Evolutionary conservation across 2,797 vertebrate species (phyloP), one percentile per base, ranked within the genome.

Genomic region (Botia almorhae): DNA sequence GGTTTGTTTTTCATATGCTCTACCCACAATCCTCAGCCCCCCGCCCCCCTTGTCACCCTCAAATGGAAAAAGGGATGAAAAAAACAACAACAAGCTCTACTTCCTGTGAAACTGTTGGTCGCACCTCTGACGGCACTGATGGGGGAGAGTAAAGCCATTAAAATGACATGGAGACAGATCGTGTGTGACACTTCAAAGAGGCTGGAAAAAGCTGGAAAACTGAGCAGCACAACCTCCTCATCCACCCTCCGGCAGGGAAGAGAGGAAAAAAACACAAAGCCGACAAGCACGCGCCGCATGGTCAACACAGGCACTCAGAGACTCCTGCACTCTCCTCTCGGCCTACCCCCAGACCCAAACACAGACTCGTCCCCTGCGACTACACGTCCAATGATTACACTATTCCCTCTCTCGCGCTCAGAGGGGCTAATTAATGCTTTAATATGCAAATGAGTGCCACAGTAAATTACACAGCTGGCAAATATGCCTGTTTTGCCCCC

Each of bases 351-450:
- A 87, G 89, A 87, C 82, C 88, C 85, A 84, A 90, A 89, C 83
- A 84, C 82, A 81, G 82, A 77, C 39, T 76, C 74, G 46, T 82
- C 83, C 85, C 85, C 83, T 73, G 85, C 82, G 84, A 87, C 87
- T 90, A 83, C 91, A 91, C 83, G 90, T 95, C 95, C 95, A 94
- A 93, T 94, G 91, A 94, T 93, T 93, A 95, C 91, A 92, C 94
- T 93, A 93, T 94, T 87, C 91, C 89, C 94, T 92, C 94, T 93
- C 89, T 88, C 91, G 91, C 93, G 94, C 97, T 96, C 96, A 91
- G 95, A 97, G 97, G 96, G 96, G 95, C 96, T 98, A 97, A 99
- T 99, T 98, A 99, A 96, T 96, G 96, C 96, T 94, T 98, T 96
- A 97, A 97, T 98, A 99, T 98, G 97, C 94, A 98, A 98, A 98